Conservation (phyloP, 2,888 invertebrate species). For the Microctonus aethiopoides region DNA sequence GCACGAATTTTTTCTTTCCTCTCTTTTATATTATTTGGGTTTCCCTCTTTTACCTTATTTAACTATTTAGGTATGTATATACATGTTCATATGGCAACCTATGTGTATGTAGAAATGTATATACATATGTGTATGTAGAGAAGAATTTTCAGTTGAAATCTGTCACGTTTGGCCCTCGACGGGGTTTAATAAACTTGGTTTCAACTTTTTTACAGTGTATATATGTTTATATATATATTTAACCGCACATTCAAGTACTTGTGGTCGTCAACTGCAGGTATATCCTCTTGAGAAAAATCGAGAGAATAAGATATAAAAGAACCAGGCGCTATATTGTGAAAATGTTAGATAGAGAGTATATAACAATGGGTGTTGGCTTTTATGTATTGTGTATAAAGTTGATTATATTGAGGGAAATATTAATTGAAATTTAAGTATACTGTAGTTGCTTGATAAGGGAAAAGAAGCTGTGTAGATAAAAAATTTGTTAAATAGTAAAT, state of each 20-base stretch:
- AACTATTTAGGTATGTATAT: background rate
- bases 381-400: background rate
- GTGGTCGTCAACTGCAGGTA: constrained; percentile 51
- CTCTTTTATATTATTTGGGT: background rate
- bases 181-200: constrained; percentile 51
- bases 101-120: background rate
- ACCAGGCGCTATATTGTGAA: background rate
- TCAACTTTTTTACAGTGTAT: constrained; percentile 39
- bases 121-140: background rate
- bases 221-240: constrained; percentile 17
- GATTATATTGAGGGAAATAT: too few relatives aligned
- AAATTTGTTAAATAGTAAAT: too few relatives aligned
- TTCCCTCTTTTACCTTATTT: background rate
- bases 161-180: constrained; percentile 25
- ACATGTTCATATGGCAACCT: background rate
- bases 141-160: constrained; percentile 1
- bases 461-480: too few relatives aligned
- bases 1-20: background rate
- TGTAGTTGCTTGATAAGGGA: too few relatives aligned
- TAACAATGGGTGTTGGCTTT: background rate
- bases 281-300: constrained; percentile 21
- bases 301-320: constrained; percentile 25
- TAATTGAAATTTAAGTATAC: too few relatives aligned
- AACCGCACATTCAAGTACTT: constrained; percentile 36
- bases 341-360: background rate